These are phyloP conservation scores for Lasioglossum figueresi DNA, from an alignment of 2,888 invertebrate species.

Conservation along the genomic window DNA sequence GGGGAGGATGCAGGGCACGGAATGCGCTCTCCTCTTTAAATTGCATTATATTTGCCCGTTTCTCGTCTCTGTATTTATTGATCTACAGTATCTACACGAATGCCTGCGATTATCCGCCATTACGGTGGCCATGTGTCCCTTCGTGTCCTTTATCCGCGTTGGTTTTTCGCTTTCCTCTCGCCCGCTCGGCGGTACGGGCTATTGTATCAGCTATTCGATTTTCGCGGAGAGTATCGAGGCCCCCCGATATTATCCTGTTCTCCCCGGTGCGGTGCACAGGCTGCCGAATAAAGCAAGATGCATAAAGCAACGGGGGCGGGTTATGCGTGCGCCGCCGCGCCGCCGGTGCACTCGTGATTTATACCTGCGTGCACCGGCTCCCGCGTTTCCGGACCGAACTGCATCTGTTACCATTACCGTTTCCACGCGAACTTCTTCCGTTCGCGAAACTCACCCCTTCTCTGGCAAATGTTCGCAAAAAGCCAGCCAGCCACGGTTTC, in stretches of 20 bases:
- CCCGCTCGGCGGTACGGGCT: neutral
- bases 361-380: slow-evolving; percentile 40
- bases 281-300: slow-evolving; percentile 58
- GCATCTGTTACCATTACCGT: slow-evolving; percentile 51
- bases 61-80: neutral
- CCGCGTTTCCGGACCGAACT: slow-evolving; percentile 52
- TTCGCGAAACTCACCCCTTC: neutral
- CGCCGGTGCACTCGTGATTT: slow-evolving; percentile 56
- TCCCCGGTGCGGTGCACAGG: neutral
- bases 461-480: neutral
- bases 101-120: neutral
- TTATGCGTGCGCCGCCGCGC: slow-evolving; percentile 44
- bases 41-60: neutral
- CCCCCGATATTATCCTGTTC: slow-evolving; percentile 47
- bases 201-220: slow-evolving; percentile 36
- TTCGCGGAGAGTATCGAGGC: slow-evolving; percentile 19
- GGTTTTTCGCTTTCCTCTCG: neutral
- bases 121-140: neutral
- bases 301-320: slow-evolving; percentile 45
- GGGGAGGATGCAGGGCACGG: neutral
- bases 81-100: neutral
- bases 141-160: neutral
- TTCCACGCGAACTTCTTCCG: slow-evolving; percentile 24
- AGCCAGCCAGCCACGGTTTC: neutral
- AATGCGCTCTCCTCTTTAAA: slow-evolving; percentile 8